Base-by-base conservation (phyloP, 2,888 invertebrate genomes). In the Biston betularia region DNA sequence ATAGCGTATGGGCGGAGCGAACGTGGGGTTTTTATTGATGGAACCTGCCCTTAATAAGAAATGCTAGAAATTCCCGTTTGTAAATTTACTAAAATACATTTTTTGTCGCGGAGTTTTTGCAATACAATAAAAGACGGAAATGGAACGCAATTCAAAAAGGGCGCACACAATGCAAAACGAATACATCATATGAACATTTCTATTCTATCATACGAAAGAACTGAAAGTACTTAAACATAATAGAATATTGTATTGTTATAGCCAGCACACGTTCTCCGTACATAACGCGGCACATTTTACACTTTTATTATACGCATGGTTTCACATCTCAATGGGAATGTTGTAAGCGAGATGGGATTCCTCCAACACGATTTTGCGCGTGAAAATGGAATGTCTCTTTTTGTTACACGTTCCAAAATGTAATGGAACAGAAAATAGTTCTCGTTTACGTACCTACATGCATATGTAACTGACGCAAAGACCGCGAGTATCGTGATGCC, bases 271-370 rank as follows among this genome's bases (percentile, higher is more conserved):
- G 34, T 50, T 35, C 7, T 8, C 34, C 34, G n/a, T n/a, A 12
- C 34, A 50, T 9, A 6, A 34, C n/a, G 12, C n/a, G 8, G 9
- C n/a, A 50, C 34, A 50, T 34, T 34, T 50, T 14, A 14, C 35
- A 14, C 9, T 8, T 38, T 8, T 52, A 53, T 53, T 38, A 38
- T 53, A 0, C 15, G 8, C n/a, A 50, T 15, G 10, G 14, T 38
- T 53, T 53, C 52, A 53, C 35, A 6, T 9, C 10, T 38, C 52
- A 53, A 53, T 53, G 52, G 49, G 14, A 38, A 38, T 50, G n/a
- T 48, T 35, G 35, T 12, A 35, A n/a, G 6, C 14, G 38, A 53
- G 10, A 15, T 6, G 38, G 5, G 8, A 40, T 15, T 15, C n/a
- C 4, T 9, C n/a, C 35, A 35, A 52, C 49, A 49, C 34, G 5